Percentiles rank a stretch among this genome's conserved stretches.
Evolutionary conservation across 2,888 invertebrate genomes (phyloP).

Genomic region (Campoletis raptor): DNA sequence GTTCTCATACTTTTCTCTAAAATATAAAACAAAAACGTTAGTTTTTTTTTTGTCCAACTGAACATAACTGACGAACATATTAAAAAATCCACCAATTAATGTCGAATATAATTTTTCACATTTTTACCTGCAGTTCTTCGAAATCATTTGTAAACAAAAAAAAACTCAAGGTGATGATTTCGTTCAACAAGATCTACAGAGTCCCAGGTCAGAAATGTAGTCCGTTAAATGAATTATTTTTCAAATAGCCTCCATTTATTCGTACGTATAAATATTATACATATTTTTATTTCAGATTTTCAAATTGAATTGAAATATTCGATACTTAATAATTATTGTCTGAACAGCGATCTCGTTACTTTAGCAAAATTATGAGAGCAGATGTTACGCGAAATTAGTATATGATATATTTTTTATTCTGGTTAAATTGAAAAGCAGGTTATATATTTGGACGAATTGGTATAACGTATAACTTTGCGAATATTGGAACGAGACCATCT

Average conservation of each 20-base stretch:
- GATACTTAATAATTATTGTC: constrained; percentile 27
- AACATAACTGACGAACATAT: no score
- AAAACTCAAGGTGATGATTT: not conserved
- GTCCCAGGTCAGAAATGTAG: constrained; percentile 13
- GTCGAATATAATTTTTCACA: not conserved
- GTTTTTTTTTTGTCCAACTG: not conserved
- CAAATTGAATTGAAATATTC: constrained; percentile 39
- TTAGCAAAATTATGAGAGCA: constrained; percentile 14
- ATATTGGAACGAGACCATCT: constrained; percentile 44
- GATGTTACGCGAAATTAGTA: constrained; percentile 12
- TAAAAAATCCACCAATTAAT: no score
- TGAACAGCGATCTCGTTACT: not conserved
- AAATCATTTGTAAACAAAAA: not conserved
- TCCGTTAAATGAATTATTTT: constrained; percentile 53
- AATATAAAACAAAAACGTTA: not conserved
- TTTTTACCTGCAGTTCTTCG: not conserved
- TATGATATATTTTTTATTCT: constrained; percentile 31
- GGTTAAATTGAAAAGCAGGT: constrained; percentile 13
- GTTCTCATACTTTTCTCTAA: not conserved
- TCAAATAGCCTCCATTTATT: not conserved
- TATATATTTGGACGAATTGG: not conserved
- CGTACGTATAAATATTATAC: not conserved
- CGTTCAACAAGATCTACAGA: not conserved
- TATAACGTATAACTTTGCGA: not conserved
- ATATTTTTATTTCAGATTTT: constrained; percentile 3